Evolutionary conservation across 2,888 invertebrate genomes (phyloP), one percentile per base, ranked within the genome.

Genomic region (Lasiommata megera): DNA sequence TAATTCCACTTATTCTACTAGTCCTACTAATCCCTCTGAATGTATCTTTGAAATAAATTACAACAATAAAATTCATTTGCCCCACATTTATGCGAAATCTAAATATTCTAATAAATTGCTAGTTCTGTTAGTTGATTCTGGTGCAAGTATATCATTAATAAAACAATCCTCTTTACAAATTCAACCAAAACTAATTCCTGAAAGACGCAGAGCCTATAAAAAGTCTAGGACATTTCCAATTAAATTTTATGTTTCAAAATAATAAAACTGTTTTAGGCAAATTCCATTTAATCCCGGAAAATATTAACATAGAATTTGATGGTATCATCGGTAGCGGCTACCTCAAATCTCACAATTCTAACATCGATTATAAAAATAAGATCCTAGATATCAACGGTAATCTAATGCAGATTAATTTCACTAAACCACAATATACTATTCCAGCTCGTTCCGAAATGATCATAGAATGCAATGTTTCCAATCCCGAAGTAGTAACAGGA

Each of bases 381-480:
- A 9, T 16, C 38, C 16, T 38, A 16, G 8, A 38, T 7, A 38
- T 38, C 2, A 38, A 38, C 9, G 38, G 17, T 17, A 38, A 38
- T 17, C 17, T 6, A 23, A 50, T 50, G 0, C 12, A 23, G 9
- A 50, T 50, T 9, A 18, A 28, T 11, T 50, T 50, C 28, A 38
- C 50, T 28, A 50, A 50, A 11, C 50, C 50, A 3, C 12, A 28
- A 50, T 50, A 50, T 38, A 38, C 38, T 38, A 23, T 50, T 23
- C 50, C 37, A 23, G 38, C 50, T 1, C 38, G 50, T 3, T 50
- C 50, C 11, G 50, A 50, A 23, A 50, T 50, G 50, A 23, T 50
- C 12, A 37, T 50, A n/a, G 50, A 50, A 38, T 50, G 50, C 23
- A 38, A 37, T 18, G 50, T 37, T 7, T 12, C 23, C n/a, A 38